Conservation (phyloP, 2,888 invertebrate genomes). For the Idaea biselata region DNA sequence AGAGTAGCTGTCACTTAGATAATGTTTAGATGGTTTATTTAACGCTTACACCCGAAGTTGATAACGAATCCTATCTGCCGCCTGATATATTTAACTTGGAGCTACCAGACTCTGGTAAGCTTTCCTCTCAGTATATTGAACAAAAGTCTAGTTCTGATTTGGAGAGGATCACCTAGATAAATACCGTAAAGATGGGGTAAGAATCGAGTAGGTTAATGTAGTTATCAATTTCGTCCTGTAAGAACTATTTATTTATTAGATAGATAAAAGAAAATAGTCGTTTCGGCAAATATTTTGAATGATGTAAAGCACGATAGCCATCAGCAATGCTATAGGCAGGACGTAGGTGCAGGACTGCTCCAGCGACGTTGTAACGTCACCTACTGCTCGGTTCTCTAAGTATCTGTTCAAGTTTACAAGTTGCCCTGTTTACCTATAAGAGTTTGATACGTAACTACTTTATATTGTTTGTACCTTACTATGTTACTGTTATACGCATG, state of each 20-base stretch:
- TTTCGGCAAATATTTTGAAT: neutral
- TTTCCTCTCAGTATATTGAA: too few species aligned
- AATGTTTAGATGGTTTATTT: constrained; percentile 50
- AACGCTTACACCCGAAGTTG: constrained; percentile 43
- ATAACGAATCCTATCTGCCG: constrained; percentile 38
- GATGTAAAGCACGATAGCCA: neutral
- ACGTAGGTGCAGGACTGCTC: neutral
- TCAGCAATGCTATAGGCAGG: neutral
- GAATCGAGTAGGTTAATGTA: neutral
- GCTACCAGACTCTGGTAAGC: neutral
- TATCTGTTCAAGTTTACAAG: neutral
- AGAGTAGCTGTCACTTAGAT: constrained; percentile 50
- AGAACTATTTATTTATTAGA: neutral
- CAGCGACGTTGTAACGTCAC: neutral
- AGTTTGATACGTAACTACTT: constrained; percentile 1
- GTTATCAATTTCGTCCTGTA: neutral
- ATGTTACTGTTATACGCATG: constrained; percentile 38
- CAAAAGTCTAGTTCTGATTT: too few species aligned
- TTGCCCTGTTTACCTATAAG: too few species aligned
- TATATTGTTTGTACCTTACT: neutral
- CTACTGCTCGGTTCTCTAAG: constrained; percentile 5
- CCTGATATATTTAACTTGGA: constrained; percentile 6
- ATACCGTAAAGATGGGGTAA: too few species aligned
- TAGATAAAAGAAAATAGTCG: neutral
- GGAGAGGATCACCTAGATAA: too few species aligned